Base-by-base conservation (phyloP, 2,113 vertebrate species). In the Cyprinodon variegatus region DNA sequence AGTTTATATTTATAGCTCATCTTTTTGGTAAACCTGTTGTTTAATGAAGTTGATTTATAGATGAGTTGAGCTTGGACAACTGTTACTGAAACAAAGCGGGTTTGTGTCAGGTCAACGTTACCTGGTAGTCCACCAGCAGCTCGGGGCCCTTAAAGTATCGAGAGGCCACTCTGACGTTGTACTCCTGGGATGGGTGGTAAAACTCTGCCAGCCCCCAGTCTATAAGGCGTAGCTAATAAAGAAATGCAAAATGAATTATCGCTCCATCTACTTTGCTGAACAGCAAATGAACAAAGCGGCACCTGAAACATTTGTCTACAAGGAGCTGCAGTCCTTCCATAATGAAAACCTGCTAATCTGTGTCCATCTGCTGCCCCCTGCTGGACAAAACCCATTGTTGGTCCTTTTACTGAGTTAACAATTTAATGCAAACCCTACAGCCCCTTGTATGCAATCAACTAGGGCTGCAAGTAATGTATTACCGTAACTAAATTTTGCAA, bases 121-220 rank as follows among this genome's bases (percentile, higher is more conserved):
- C 98, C 96, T 99, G 98, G 89, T 99, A 99, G 93, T 99, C 98
- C 92, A 99, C 98, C 78, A 99, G 95, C 63, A 99, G 95, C 91
- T 99, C 98, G 0, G 98, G 98, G 70, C 98, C 98, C 91, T 99
- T 99, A 94, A 99, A 99, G 89, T 99, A 99, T 87, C 98, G 93
- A 0, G 98, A 99, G 45, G 98, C 98, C 84, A 99, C 98, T 62
- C 98, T 95, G 87, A 99, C 98, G n/a, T 99, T 99, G 93, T 99
- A 99, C 93, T 99, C 98, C 93, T 99, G 98, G 80, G 97, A 97
- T 14, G 98, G 98, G 67, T 99, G 98, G 90, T 99, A 99, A 89
- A 99, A 99, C 85, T 99, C 98, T 0, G 98, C 98, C 92, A 99
- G 90, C 57, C 98, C 98, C 98, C 98, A 99, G 89, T 99, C 98